phyloP scores from a whole-genome alignment of 2,888 invertebrate species.

The Caenorhabditis sp. region DNA sequence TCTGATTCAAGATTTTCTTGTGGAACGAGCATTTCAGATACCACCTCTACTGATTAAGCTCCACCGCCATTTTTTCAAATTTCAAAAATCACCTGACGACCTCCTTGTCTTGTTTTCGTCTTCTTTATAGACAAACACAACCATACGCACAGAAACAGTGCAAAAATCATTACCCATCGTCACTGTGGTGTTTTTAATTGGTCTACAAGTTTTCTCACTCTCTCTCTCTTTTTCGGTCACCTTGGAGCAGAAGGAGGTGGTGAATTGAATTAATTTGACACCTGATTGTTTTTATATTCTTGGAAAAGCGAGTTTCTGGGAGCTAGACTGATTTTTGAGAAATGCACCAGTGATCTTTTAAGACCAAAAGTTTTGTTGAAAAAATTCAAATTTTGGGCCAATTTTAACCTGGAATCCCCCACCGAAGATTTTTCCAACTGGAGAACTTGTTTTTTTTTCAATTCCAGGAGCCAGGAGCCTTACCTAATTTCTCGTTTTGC shows the following conservation, averaged over 20 bases:
- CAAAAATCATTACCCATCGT: too few relatives aligned
- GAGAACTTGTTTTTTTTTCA: background rate
- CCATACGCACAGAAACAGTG: too few relatives aligned
- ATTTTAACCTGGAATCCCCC: background rate
- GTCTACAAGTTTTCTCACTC: background rate
- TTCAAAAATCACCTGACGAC: slow-evolving; percentile 9
- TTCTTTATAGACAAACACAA: background rate
- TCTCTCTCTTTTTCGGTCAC: background rate
- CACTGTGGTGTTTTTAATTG: too few relatives aligned
- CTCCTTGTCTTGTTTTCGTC: background rate
- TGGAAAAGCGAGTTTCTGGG: background rate
- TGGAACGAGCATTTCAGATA: too few relatives aligned
- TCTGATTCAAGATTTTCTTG: too few relatives aligned
- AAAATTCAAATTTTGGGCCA: background rate
- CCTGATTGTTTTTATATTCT: background rate
- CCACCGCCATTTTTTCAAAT: slow-evolving; percentile 1
- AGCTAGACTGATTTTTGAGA: background rate
- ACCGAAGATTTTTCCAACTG: background rate
- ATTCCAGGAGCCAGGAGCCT: background rate
- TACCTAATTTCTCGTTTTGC: background rate
- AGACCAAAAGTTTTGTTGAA: background rate
- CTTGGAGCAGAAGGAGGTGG: background rate
- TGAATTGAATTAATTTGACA: background rate
- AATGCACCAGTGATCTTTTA: too few relatives aligned
- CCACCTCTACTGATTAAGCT: background rate